A percentile compares a stretch with the other conserved stretches of the same genome.
Evolutionary conservation across 2,797 vertebrate genomes (phyloP).

Genomic region (Alectoris magna): DNA sequence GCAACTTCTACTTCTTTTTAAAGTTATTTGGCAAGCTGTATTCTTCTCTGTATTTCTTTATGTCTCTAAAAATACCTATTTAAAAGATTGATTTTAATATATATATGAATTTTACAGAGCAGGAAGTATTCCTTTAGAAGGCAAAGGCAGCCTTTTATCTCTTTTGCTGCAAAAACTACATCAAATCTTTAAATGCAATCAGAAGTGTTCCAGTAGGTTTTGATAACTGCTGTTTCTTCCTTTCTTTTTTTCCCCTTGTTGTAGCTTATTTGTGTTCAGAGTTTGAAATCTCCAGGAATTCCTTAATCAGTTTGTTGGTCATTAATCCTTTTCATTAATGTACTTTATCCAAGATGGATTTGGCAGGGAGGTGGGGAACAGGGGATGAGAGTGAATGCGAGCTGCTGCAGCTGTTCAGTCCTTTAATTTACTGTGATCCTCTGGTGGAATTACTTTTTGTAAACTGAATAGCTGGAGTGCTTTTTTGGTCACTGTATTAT

Average conservation of each 20-base stretch:
- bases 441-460: neutral
- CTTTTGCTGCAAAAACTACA: neutral
- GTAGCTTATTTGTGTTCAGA: neutral
- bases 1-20: neutral
- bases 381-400: neutral
- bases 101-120: neutral
- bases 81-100: neutral
- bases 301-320: neutral
- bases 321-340: neutral
- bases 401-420: neutral
- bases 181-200: neutral
- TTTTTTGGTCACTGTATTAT: fast-evolving
- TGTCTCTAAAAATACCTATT: neutral
- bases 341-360: neutral
- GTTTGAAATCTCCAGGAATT: neutral
- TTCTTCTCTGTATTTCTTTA: neutral
- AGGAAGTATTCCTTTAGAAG: neutral
- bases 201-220: neutral
- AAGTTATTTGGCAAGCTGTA: neutral
- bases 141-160: neutral
- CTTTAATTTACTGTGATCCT: neutral
- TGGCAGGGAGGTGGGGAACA: neutral
- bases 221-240: neutral
- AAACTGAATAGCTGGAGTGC: neutral
- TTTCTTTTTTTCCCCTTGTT: neutral